A percentile compares a stretch with the other conserved stretches of the same genome.
Evolutionary conservation across 2,113 vertebrate genomes (phyloP).

Genomic region (Larimichthys polyactis): DNA sequence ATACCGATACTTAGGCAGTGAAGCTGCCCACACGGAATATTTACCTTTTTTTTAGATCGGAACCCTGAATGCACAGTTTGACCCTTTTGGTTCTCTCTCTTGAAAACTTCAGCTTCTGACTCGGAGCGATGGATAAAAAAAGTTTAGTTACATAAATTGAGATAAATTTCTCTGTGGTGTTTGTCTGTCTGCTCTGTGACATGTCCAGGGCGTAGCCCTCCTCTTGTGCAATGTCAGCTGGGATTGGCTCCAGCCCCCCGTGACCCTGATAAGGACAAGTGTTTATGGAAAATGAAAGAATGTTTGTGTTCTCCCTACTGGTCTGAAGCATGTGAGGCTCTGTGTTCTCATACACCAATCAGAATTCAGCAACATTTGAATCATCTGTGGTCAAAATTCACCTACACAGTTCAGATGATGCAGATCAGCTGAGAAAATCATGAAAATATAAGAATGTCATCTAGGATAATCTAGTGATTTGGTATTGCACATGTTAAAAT

Average conservation of each 20-base stretch:
- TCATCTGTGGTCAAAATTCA: neutral
- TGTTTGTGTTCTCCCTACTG: neutral
- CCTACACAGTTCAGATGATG: neutral
- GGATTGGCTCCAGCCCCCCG: too few relatives aligned
- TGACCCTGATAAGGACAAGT: too few relatives aligned
- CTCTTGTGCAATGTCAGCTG: too few relatives aligned
- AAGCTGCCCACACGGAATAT: constrained; percentile 7
- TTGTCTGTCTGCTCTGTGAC: too few relatives aligned
- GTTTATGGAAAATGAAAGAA: too few relatives aligned
- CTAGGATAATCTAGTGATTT: neutral
- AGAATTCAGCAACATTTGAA: neutral
- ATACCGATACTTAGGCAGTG: constrained; percentile 28
- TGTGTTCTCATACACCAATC: neutral
- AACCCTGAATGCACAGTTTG: neutral
- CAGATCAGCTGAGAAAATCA: neutral
- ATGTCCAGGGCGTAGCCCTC: too few relatives aligned
- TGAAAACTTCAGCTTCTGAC: neutral
- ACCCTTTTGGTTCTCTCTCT: neutral
- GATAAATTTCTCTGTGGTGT: neutral
- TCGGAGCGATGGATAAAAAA: neutral
- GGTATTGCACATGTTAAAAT: too few relatives aligned
- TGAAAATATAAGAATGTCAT: too few relatives aligned
- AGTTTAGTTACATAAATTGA: neutral
- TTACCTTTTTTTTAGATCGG: neutral
- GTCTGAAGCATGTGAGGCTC: neutral